Evolutionary conservation across 2,888 invertebrate species (phyloP).

Genomic region (Caenorhabditis parvicauda): DNA sequence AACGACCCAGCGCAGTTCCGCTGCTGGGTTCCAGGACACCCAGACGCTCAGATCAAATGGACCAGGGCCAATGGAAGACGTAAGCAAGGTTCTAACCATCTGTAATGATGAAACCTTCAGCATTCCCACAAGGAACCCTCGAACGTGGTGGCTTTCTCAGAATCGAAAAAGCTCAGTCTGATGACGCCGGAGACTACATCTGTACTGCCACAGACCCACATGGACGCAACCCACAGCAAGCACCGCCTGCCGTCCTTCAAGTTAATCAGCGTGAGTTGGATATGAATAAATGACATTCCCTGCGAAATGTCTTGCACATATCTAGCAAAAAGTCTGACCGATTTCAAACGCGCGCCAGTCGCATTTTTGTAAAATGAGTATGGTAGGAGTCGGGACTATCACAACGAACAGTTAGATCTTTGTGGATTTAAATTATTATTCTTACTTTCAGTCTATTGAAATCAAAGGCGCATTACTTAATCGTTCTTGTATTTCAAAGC

Average conservation of each 20-base stretch:
- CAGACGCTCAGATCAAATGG: conserved; percentile 73
- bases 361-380: neutral
- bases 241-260: conserved; percentile 68
- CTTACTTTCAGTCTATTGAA: too few relatives aligned
- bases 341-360: neutral
- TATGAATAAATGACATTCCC: conserved; percentile 3
- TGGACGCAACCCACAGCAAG: conserved; percentile 47
- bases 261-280: conserved; percentile 28
- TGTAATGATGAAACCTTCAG: too few relatives aligned
- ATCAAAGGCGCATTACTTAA: too few relatives aligned
- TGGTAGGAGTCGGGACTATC: too few relatives aligned
- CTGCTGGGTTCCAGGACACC: conserved; percentile 69
- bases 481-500: too few relatives aligned
- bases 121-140: conserved; percentile 64
- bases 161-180: conserved; percentile 73
- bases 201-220: conserved; percentile 73
- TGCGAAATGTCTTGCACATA: too few relatives aligned
- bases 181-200: conserved; percentile 80
- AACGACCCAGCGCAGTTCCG: conserved; percentile 73
- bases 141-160: conserved; percentile 76
- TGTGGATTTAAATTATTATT: too few relatives aligned
- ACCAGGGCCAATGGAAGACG: conserved; percentile 61
- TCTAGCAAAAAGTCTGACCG: neutral
- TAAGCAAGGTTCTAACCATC: neutral
- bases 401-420: too few relatives aligned